phyloP scores from a whole-genome alignment of 2,797 vertebrate genomes.

The Leucoraja ocellata region DNA sequence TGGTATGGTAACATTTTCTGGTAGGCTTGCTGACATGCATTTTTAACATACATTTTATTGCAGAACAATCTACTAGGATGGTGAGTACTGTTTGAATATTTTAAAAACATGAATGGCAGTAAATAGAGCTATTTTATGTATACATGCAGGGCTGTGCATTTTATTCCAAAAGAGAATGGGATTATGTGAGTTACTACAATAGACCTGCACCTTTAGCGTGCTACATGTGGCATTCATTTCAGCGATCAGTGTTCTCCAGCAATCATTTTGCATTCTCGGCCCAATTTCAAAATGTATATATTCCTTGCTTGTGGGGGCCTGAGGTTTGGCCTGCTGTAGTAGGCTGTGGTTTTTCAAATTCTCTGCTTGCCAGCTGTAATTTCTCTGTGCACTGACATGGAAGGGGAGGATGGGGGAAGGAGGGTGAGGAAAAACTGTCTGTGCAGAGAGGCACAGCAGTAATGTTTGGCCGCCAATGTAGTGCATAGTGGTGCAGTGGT shows the following conservation, averaged over 20 bases:
- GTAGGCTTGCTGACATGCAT: no score
- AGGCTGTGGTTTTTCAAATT: neutral
- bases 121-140: neutral
- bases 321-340: neutral
- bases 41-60: neutral
- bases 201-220: neutral
- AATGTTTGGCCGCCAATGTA: no score
- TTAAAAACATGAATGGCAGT: neutral
- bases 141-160: neutral
- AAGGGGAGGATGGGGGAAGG: neutral
- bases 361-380: neutral
- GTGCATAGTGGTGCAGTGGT: no score
- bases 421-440: neutral
- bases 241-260: slow-evolving; percentile 16
- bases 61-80: neutral
- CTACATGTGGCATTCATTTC: slow-evolving; percentile 27
- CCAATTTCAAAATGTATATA: slow-evolving; percentile 27
- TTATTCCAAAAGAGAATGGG: neutral
- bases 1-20: neutral
- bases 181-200: neutral
- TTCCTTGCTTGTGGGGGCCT: slow-evolving; percentile 3
- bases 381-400: neutral
- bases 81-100: neutral
- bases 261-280: neutral
- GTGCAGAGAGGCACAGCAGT: neutral